These are phyloP conservation scores for Drosophila ogumai DNA, from an alignment of 1,140 invertebrate species.

Conservation along the genomic window DNA sequence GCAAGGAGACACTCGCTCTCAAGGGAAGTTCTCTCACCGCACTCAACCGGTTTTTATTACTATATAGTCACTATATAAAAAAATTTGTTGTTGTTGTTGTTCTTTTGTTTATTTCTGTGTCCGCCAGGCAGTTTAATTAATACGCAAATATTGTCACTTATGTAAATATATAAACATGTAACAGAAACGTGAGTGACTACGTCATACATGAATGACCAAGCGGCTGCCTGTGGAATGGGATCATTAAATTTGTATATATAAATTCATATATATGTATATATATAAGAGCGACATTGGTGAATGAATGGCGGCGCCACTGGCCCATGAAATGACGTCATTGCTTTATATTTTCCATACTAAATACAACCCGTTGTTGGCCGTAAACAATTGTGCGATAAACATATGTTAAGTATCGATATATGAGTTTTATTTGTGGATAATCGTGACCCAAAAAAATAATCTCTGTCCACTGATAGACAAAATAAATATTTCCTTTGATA, in stretches of 20 bases:
- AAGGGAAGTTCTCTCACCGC: slow-evolving; percentile 19
- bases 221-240: not conserved
- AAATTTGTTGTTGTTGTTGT: slow-evolving; percentile 3
- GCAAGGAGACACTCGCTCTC: slow-evolving; percentile 26
- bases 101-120: slow-evolving; percentile 29
- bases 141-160: slow-evolving; percentile 74
- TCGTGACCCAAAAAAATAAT: slow-evolving; percentile 11
- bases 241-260: slow-evolving; percentile 17
- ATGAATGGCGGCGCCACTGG: slow-evolving; percentile 49
- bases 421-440: slow-evolving; percentile 2
- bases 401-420: slow-evolving; percentile 42
- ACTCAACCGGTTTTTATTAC: slow-evolving; percentile 32
- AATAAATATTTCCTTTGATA: slow-evolving; percentile 12
- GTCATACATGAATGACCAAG: slow-evolving; percentile 38
- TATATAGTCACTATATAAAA: not conserved
- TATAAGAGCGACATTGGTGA: slow-evolving; percentile 15
- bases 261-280: not conserved
- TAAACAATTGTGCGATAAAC: slow-evolving; percentile 44
- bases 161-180: slow-evolving; percentile 63
- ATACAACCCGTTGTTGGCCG: slow-evolving; percentile 6
- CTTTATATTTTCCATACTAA: slow-evolving; percentile 15
- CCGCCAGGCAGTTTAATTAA: slow-evolving; percentile 63
- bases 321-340: slow-evolving; percentile 65
- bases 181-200: slow-evolving; percentile 30
- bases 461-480: not conserved